These are phyloP conservation scores for Linnaemya tessellans DNA, from an alignment of 2,888 invertebrate species.

Conservation along the genomic window DNA sequence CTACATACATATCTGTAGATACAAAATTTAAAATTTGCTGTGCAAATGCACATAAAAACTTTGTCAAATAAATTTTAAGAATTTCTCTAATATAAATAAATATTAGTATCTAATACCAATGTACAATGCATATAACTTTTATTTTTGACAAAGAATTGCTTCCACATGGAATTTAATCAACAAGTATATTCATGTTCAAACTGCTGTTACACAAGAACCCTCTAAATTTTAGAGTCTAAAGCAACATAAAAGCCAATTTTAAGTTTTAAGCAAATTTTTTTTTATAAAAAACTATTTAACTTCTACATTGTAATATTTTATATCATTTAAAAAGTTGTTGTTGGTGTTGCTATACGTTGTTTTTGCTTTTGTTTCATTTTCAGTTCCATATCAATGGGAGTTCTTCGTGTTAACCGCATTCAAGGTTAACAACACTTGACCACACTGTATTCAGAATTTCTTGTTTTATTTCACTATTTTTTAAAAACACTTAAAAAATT, in stretches of 20 bases:
- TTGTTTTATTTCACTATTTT: slow-evolving; percentile 51
- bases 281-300: slow-evolving; percentile 7
- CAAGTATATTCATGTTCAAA: too few species aligned
- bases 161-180: too few species aligned
- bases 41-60: too few species aligned
- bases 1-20: background rate
- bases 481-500: slow-evolving; percentile 5
- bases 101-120: too few species aligned
- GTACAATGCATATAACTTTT: too few species aligned
- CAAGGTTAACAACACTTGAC: slow-evolving; percentile 71
- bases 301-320: slow-evolving; percentile 28
- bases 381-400: slow-evolving; percentile 46
- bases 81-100: too few species aligned
- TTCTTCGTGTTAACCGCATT: slow-evolving; percentile 67
- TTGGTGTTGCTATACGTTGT: slow-evolving; percentile 4
- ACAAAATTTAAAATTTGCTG: background rate
- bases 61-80: too few species aligned
- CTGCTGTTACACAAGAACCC: background rate
- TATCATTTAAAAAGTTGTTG: slow-evolving; percentile 39
- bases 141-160: too few species aligned
- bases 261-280: background rate
- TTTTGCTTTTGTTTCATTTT: slow-evolving; percentile 32
- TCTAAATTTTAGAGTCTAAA: too few species aligned
- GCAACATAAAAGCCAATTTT: slow-evolving; percentile 6
- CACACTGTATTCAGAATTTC: slow-evolving; percentile 58